Percentiles rank a stretch among this genome's conserved stretches.
Evolutionary conservation across 1,140 invertebrate species (phyloP).

Genomic region (Dufourea novaeangliae): DNA sequence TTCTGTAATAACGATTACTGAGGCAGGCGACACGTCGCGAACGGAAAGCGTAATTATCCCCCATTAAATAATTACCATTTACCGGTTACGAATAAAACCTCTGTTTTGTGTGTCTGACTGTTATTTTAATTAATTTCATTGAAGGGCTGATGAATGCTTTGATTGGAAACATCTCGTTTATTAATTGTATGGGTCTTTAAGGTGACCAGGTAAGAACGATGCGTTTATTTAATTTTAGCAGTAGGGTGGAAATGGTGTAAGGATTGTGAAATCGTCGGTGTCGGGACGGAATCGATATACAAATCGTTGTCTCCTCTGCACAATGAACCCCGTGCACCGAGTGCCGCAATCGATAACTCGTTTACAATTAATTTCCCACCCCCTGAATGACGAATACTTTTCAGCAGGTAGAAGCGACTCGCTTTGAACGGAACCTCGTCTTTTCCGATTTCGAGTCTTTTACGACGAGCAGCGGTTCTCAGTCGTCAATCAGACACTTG

Average conservation of each 20-base stretch:
- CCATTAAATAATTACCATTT: slow-evolving; percentile 5
- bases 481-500: too few relatives aligned
- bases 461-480: neutral
- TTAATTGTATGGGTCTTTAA: too few relatives aligned
- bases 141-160: neutral
- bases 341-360: slow-evolving; percentile 59
- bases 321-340: slow-evolving; percentile 50
- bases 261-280: slow-evolving; percentile 6
- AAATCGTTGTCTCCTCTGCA: slow-evolving; percentile 30
- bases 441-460: neutral
- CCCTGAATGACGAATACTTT: slow-evolving; percentile 60
- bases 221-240: too few relatives aligned
- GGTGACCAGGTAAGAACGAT: too few relatives aligned
- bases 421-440: slow-evolving; percentile 28
- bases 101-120: neutral
- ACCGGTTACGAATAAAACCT: neutral
- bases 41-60: neutral
- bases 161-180: neutral
- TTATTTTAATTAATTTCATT: neutral
- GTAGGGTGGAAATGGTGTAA: too few relatives aligned
- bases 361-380: slow-evolving; percentile 57
- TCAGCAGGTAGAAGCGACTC: too few relatives aligned
- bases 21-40: too few relatives aligned
- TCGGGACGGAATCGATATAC: slow-evolving; percentile 32
- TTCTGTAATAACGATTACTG: too few relatives aligned